Base-by-base conservation (phyloP, 2,797 vertebrate species). In the Darevskia nairensis region DNA sequence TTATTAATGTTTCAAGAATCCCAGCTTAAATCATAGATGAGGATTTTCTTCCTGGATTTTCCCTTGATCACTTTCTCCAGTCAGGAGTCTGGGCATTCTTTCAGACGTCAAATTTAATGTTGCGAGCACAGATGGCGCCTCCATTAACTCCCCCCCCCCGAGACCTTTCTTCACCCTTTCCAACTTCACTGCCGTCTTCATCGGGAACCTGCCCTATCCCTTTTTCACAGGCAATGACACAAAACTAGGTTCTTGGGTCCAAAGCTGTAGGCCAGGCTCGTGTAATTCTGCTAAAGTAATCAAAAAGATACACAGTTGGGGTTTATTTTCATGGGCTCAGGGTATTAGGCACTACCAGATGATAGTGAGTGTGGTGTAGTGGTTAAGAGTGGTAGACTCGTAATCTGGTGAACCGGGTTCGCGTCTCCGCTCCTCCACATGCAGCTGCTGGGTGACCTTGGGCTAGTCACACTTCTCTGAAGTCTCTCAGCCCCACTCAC, bases 81-180 rank as follows among this genome's bases (percentile, higher is more conserved):
- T 84, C 69, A 92, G 82, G 90, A 68, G 88, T 75, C 92, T 27
- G 85, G 89, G 79, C 81, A 94, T 86, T 87, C 90, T 91, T 93
- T 91, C 87, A 94, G 76, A 91, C 85, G 55, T 86, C 92, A 89
- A 76, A 90, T 94, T 93, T 90, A 92, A 93, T 93, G 90, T 15
- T 89, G 76, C 41, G 91, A 86, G 86, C 94, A 91, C 76, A 93
- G 80, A 88, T 64, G 80, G 81, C 44, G 87, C 89, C 91, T 93
- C 59, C 93, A 77, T 19, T 87, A 50, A 72, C 23, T 39, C 6
- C 17, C 21, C 15, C 19, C 71, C 23, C 3, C 76, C 21, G 3
- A 39, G 35, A 75, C 79, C 50, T 59, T 46, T 50, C 15, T 32
- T 19, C 13, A 55, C 21, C 50, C 79, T 25, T 44, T 66, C 32